phyloP scores from a whole-genome alignment of 2,888 invertebrate genomes.

The Diarsia brunnea region DNA sequence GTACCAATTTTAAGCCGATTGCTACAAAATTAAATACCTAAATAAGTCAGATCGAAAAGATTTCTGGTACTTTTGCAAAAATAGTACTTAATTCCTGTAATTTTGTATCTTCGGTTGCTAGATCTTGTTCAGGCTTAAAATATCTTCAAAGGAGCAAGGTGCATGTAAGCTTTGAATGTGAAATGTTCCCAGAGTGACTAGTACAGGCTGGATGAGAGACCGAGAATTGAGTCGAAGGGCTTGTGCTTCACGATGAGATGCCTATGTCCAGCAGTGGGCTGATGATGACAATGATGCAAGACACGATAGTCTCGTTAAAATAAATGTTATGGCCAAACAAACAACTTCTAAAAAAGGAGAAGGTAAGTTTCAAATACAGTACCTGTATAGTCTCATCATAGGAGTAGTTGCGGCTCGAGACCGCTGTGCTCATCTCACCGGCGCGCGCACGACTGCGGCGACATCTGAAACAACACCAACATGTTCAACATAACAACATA shows the following conservation, averaged over 20 bases:
- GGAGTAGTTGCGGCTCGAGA: constrained; percentile 83
- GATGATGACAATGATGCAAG: too few relatives aligned
- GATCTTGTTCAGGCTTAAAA: background rate
- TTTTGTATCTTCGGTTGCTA: background rate
- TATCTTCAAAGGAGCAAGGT: background rate
- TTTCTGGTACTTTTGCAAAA: background rate
- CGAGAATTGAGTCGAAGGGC: background rate
- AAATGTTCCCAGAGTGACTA: background rate
- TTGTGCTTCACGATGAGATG: background rate
- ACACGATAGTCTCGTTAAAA: background rate
- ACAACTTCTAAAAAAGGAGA: background rate
- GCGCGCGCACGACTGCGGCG: constrained; percentile 81
- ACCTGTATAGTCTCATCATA: constrained; percentile 89
- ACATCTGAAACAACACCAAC: constrained; percentile 77
- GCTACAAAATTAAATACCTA: background rate
- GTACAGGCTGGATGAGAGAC: background rate
- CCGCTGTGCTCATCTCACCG: constrained; percentile 86
- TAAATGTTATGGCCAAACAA: too few relatives aligned
- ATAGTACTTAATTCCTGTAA: background rate
- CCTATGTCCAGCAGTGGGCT: background rate
- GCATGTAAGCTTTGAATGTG: background rate
- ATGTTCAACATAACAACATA: constrained; percentile 31
- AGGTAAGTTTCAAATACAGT: constrained; percentile 22
- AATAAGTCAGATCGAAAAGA: background rate
- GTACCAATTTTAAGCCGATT: background rate